These are phyloP conservation scores for Cirrhinus molitorella DNA, from an alignment of 2,797 vertebrate genomes.

Conservation along the genomic window DNA sequence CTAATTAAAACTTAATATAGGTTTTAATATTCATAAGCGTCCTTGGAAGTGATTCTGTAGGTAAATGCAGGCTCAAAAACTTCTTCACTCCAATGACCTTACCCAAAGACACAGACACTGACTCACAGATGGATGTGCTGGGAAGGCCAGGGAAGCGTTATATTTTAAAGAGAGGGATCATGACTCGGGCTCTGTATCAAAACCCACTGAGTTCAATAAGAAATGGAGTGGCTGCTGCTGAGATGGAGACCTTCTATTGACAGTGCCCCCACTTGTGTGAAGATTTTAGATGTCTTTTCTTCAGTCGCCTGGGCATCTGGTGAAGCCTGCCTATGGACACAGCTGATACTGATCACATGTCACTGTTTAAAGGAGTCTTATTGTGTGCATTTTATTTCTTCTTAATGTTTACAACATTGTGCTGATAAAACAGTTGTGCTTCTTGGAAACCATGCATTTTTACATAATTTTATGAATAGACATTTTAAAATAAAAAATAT, in stretches of 20 bases:
- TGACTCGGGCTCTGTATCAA: constrained; percentile 23
- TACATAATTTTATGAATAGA: no score
- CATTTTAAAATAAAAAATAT: no score
- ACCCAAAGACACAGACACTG: constrained; percentile 2
- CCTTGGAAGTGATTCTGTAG: constrained; percentile 54
- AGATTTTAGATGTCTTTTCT: background rate
- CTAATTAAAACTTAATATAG: constrained; percentile 58
- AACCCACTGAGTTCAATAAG: background rate
- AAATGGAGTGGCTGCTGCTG: constrained; percentile 2
- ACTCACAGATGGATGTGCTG: background rate
- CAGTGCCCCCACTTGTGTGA: background rate
- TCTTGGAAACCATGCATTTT: no score
- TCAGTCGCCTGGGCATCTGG: background rate
- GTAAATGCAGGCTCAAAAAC: constrained; percentile 46
- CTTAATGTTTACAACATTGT: no score
- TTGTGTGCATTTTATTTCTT: background rate
- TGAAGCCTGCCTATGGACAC: background rate
- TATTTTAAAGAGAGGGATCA: constrained; percentile 32
- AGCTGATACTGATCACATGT: background rate
- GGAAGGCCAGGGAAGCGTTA: constrained; percentile 33
- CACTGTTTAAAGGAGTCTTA: background rate
- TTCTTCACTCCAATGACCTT: constrained; percentile 41
- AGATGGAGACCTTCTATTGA: background rate
- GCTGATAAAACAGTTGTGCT: no score
- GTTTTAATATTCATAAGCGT: constrained; percentile 64